Percentiles rank a stretch among this genome's conserved stretches.
Evolutionary conservation across 1,140 invertebrate genomes (phyloP).

Genomic region (Heliconius nattereri): DNA sequence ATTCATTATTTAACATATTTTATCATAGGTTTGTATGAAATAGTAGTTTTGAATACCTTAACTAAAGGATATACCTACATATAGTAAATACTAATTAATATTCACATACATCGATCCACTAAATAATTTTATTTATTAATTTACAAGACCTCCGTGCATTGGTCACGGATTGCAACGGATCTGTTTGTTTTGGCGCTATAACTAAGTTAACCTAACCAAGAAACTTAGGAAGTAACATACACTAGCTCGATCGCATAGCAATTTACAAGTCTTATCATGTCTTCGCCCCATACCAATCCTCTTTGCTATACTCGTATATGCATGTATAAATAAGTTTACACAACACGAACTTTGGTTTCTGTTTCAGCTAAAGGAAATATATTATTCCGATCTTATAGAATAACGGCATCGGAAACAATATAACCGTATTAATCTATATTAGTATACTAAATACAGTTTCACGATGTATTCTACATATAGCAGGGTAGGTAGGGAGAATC

Average conservation of each 20-base stretch:
- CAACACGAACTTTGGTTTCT: conserved; percentile 1
- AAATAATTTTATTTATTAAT: conserved; percentile 15
- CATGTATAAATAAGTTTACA: conserved; percentile 1
- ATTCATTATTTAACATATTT: no score
- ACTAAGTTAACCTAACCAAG: conserved; percentile 49
- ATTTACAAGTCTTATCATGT: conserved; percentile 38
- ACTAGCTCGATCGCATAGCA: conserved; percentile 25
- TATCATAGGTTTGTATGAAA: no score
- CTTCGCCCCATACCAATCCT: conserved; percentile 22
- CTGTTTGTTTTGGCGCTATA: conserved; percentile 61
- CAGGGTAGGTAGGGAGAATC: no score
- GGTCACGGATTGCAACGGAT: conserved; percentile 54
- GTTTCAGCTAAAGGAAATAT: not conserved
- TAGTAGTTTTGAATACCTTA: no score
- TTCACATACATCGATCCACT: no score
- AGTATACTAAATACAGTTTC: not conserved
- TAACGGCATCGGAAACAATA: not conserved
- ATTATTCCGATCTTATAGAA: not conserved
- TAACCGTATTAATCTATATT: not conserved
- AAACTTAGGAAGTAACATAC: conserved; percentile 46
- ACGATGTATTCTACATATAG: no score
- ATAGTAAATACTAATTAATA: no score
- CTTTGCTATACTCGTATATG: not conserved
- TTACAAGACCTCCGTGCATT: conserved; percentile 48
- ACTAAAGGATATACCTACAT: no score